phyloP scores from a whole-genome alignment of 2,888 invertebrate genomes.

The Eulithis testata region DNA sequence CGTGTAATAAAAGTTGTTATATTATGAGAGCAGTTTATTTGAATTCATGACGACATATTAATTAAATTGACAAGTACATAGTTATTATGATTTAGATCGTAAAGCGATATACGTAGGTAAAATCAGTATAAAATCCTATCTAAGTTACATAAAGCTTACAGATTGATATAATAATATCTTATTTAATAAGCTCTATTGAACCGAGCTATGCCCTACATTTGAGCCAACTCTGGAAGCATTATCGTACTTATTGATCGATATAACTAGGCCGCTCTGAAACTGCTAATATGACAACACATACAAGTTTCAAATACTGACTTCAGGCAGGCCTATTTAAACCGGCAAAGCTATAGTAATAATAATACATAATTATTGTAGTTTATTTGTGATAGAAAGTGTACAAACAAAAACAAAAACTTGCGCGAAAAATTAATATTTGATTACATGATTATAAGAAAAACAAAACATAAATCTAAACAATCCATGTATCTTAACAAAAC shows the following conservation, averaged over 20 bases:
- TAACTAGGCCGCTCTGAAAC: neutral
- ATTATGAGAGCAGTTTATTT: conserved; percentile 64
- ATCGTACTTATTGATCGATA: conserved; percentile 15
- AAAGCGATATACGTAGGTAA: conserved; percentile 35
- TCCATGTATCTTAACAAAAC: conserved; percentile 23
- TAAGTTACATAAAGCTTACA: conserved; percentile 35
- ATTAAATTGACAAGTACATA: conserved; percentile 58
- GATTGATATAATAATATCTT: conserved; percentile 25
- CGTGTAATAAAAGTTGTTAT: conserved; percentile 45
- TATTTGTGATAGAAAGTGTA: conserved; percentile 2
- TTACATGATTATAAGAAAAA: conserved; percentile 15
- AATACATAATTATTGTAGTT: neutral
- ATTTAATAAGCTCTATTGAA: conserved; percentile 31
- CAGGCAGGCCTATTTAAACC: neutral
- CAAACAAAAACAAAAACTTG: neutral
- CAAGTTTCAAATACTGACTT: neutral
- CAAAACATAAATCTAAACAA: conserved; percentile 15
- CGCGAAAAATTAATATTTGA: conserved; percentile 3
- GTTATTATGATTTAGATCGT: conserved; percentile 64
- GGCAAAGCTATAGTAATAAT: neutral
- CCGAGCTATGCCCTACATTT: conserved; percentile 45
- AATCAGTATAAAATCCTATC: conserved; percentile 35
- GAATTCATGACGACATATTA: conserved; percentile 55
- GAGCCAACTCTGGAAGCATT: conserved; percentile 70
- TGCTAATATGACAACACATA: neutral